Percentiles rank a stretch among this genome's conserved stretches.
Evolutionary conservation across 1,140 invertebrate genomes (phyloP).

Genomic region (Homalodisca vitripennis): DNA sequence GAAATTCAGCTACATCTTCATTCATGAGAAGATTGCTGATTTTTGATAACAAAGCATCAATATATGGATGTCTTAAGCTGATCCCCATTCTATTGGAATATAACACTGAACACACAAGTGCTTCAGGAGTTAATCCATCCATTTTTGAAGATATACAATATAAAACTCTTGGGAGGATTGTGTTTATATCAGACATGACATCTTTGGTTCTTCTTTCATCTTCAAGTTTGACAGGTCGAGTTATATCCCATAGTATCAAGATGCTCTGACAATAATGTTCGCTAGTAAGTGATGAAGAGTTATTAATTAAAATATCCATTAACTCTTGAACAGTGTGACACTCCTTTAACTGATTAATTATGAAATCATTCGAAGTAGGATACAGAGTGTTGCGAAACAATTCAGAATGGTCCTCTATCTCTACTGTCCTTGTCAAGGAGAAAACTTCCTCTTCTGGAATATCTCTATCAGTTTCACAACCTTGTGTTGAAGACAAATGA

Average conservation of each 20-base stretch:
- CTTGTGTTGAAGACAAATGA: too few relatives aligned
- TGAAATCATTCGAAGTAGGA: not conserved
- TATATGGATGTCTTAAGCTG: not conserved
- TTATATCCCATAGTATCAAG: not conserved
- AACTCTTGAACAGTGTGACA: not conserved
- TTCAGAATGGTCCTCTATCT: not conserved
- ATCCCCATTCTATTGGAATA: constrained; percentile 6
- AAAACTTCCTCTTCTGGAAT: too few relatives aligned
- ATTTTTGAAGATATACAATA: not conserved
- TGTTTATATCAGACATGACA: too few relatives aligned
- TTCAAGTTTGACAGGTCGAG: not conserved
- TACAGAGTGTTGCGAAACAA: not conserved
- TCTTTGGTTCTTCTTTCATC: too few relatives aligned
- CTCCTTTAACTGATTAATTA: not conserved
- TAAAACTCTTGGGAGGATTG: too few relatives aligned
- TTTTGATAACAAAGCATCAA: not conserved
- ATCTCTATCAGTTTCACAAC: too few relatives aligned
- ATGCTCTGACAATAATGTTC: not conserved
- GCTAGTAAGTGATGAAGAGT: not conserved
- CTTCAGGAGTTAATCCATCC: not conserved
- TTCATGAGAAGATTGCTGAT: not conserved
- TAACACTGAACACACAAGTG: not conserved
- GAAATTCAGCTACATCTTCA: not conserved
- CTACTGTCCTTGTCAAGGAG: not conserved
- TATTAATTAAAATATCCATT: not conserved